These are phyloP conservation scores for Pomatorhinus ruficollis DNA, from an alignment of 2,113 vertebrate genomes.

Conservation along the genomic window DNA sequence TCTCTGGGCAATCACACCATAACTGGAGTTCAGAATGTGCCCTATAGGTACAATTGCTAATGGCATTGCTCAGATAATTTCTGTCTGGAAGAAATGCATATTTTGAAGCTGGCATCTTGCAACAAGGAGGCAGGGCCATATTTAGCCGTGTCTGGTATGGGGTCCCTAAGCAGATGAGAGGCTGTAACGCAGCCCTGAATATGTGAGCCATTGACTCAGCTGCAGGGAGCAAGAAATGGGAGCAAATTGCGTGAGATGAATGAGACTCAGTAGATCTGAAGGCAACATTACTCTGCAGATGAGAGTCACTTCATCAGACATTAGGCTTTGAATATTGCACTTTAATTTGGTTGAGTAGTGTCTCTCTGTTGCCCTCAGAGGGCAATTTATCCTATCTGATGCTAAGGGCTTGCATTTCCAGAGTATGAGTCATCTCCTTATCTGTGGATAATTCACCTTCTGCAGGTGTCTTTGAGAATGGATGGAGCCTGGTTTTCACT, in stretches of 20 bases:
- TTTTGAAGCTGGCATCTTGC: background rate
- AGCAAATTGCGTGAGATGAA: slow-evolving; percentile 38
- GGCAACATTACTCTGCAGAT: slow-evolving; percentile 49
- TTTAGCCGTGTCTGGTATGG: background rate
- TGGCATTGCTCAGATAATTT: slow-evolving; percentile 36
- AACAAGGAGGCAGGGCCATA: background rate
- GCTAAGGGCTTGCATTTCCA: background rate
- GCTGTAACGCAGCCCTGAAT: background rate
- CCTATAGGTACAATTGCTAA: slow-evolving; percentile 41
- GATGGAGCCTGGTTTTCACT: background rate
- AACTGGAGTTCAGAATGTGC: slow-evolving; percentile 44
- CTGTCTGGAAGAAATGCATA: slow-evolving; percentile 17
- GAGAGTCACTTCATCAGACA: slow-evolving; percentile 50
- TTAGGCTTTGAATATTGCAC: slow-evolving; percentile 48
- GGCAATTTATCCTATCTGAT: background rate
- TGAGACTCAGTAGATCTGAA: slow-evolving; percentile 23
- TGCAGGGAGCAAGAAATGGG: slow-evolving; percentile 17
- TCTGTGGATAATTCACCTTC: background rate
- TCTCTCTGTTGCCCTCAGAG: slow-evolving; percentile 21
- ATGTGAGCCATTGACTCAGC: slow-evolving; percentile 18
- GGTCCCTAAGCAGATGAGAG: background rate
- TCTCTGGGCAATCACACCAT: slow-evolving; percentile 8
- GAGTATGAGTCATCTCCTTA: background rate
- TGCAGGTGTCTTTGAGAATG: background rate
- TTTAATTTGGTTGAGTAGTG: slow-evolving; percentile 54